Evolutionary conservation across 2,888 invertebrate species (phyloP).

Genomic region (Caenorhabditis sinica): DNA sequence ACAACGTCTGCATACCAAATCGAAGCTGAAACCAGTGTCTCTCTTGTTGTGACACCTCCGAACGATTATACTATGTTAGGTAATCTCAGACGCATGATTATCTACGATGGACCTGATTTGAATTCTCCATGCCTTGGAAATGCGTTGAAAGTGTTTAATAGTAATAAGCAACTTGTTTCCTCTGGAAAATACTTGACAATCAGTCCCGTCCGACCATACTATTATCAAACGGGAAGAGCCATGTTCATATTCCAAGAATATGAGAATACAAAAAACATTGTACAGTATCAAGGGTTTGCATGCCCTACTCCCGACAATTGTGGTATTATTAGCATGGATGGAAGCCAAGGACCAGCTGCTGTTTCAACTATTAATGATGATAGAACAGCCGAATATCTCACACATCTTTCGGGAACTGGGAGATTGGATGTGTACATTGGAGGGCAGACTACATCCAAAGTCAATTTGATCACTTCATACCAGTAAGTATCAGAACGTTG

Average conservation of each 20-base stretch:
- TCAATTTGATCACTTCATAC: slow-evolving; percentile 35
- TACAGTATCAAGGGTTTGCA: slow-evolving; percentile 33
- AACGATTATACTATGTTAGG: not conserved
- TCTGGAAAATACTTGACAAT: slow-evolving; percentile 40
- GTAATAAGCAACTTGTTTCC: slow-evolving; percentile 35
- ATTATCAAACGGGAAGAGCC: slow-evolving; percentile 6
- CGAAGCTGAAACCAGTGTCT: slow-evolving; percentile 31
- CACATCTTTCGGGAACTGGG: slow-evolving; percentile 19
- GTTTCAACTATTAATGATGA: slow-evolving; percentile 12
- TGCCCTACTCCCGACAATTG: not conserved
- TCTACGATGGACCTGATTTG: slow-evolving; percentile 49
- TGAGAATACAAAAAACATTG: slow-evolving; percentile 44
- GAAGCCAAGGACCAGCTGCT: slow-evolving; percentile 16
- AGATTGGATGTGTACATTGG: slow-evolving; percentile 49
- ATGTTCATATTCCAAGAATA: slow-evolving; percentile 52
- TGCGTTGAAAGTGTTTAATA: not conserved
- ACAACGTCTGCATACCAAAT: slow-evolving; percentile 10
- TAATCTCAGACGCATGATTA: slow-evolving; percentile 30
- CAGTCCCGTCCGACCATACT: slow-evolving; percentile 16
- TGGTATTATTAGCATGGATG: slow-evolving; percentile 32
- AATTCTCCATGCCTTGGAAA: slow-evolving; percentile 47
- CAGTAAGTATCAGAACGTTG: slow-evolving; percentile 23
- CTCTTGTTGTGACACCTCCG: slow-evolving; percentile 44
- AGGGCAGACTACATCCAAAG: slow-evolving; percentile 13
- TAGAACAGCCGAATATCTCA: slow-evolving; percentile 32